phyloP scores from a whole-genome alignment of 2,888 invertebrate genomes.

The Phaedon cochleariae region DNA sequence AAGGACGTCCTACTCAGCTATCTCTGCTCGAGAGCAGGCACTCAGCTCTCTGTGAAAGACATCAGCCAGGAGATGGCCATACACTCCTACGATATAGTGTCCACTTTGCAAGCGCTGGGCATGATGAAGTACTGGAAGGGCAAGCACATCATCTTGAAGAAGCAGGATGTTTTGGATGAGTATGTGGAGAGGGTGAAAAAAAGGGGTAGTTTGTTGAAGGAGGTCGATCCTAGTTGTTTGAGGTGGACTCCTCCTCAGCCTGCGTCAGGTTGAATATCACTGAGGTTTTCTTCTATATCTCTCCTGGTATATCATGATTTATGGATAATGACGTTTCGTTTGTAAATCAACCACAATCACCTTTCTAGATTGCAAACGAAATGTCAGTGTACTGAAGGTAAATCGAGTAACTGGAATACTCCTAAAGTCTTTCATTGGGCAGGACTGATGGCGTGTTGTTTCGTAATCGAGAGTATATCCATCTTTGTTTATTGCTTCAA shows the following conservation, averaged over 20 bases:
- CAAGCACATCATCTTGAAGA: constrained; percentile 94
- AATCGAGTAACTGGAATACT: too few relatives aligned
- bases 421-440: too few relatives aligned
- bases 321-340: too few relatives aligned
- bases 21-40: constrained; percentile 87
- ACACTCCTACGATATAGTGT: constrained; percentile 96
- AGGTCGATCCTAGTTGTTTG: constrained; percentile 87
- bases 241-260: constrained; percentile 84
- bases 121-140: constrained; percentile 99
- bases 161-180: constrained; percentile 94
- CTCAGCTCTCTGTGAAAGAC: constrained; percentile 91
- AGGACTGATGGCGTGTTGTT: too few relatives aligned
- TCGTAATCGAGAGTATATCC: too few relatives aligned
- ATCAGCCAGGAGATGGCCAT: constrained; percentile 92
- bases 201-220: constrained; percentile 79
- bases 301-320: too few relatives aligned
- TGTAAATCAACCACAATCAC: too few relatives aligned
- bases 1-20: constrained; percentile 94
- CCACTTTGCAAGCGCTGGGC: constrained; percentile 93
- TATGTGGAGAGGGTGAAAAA: constrained; percentile 84
- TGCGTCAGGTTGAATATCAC: constrained; percentile 52
- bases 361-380: too few relatives aligned
- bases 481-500: too few relatives aligned
- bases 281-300: too few relatives aligned
- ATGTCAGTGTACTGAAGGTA: too few relatives aligned